phyloP scores from a whole-genome alignment of 2,797 vertebrate genomes.

The Melanotaenia pygmaea region DNA sequence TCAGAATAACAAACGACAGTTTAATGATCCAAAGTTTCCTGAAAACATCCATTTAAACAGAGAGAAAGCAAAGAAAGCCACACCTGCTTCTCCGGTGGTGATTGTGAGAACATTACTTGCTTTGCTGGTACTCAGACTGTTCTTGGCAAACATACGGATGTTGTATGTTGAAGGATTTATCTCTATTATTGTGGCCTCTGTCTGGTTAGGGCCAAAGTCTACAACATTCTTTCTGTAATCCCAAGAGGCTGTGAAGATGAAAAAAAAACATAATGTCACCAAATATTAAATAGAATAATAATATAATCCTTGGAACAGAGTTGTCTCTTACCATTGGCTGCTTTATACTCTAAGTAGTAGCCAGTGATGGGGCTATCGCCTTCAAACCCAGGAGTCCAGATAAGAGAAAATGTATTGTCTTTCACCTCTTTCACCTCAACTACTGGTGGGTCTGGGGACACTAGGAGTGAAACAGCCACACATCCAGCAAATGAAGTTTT shows the following conservation, averaged over 20 bases:
- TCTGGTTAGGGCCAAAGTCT: constrained; percentile 61
- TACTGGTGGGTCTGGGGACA: constrained; percentile 63
- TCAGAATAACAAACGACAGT: no score
- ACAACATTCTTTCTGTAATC: constrained; percentile 57
- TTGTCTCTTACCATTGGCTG: constrained; percentile 54
- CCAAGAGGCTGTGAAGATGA: constrained; percentile 63
- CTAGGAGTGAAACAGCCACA: constrained; percentile 28
- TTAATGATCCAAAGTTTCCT: not conserved
- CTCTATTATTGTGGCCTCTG: constrained; percentile 71
- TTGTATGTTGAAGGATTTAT: constrained; percentile 71
- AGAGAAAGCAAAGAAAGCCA: not conserved
- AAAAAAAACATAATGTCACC: not conserved
- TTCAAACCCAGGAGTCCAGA: constrained; percentile 66
- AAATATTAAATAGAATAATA: constrained; percentile 1
- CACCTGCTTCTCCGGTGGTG: constrained; percentile 69
- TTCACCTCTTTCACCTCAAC: constrained; percentile 62
- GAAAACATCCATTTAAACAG: not conserved
- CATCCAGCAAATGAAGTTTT: not conserved
- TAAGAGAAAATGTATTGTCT: constrained; percentile 54
- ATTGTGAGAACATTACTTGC: constrained; percentile 74
- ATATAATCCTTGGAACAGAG: not conserved
- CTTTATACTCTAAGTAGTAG: constrained; percentile 74
- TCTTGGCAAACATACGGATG: constrained; percentile 76
- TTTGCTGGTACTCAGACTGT: constrained; percentile 56
- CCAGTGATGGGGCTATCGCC: constrained; percentile 62